Percentiles rank a stretch among this genome's conserved stretches.
Evolutionary conservation across 2,888 invertebrate species (phyloP).

Genomic region (Drosophila phalerata): DNA sequence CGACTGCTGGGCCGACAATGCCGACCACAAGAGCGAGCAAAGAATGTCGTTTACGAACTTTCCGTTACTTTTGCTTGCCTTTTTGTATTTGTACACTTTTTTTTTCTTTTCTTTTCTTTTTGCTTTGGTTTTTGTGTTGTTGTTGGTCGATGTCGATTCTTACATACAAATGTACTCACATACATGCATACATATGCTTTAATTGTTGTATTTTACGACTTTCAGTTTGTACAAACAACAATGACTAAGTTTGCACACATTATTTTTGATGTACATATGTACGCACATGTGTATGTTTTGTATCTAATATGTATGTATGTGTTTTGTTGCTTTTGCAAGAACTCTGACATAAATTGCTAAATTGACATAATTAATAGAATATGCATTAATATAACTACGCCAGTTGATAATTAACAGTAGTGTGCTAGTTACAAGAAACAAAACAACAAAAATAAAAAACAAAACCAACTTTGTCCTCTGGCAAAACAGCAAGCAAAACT

Average conservation of each 20-base stretch:
- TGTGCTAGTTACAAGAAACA: constrained; percentile 30
- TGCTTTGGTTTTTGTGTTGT: constrained; percentile 16
- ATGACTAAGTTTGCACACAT: constrained; percentile 36
- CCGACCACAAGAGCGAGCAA: constrained; percentile 44
- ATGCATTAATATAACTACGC: constrained; percentile 28
- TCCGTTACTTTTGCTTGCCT: constrained; percentile 59
- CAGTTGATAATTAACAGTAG: constrained; percentile 37
- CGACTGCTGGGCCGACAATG: constrained; percentile 33
- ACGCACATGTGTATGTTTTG: constrained; percentile 7
- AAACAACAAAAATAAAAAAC: neutral
- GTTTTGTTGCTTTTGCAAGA: constrained; percentile 15
- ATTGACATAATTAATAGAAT: constrained; percentile 41
- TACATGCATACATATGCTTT: constrained; percentile 12
- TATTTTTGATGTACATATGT: neutral
- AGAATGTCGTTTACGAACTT: constrained; percentile 59
- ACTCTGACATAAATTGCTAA: constrained; percentile 37
- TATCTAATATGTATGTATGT: constrained; percentile 1
- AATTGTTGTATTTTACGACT: constrained; percentile 3
- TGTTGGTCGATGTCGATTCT: constrained; percentile 24
- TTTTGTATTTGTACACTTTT: constrained; percentile 49
- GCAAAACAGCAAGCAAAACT: constrained; percentile 48
- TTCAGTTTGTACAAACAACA: constrained; percentile 29
- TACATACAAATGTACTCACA: constrained; percentile 26
- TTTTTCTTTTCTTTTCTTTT: constrained; percentile 17
- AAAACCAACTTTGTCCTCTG: constrained; percentile 27